A percentile compares a stretch with the other conserved stretches of the same genome.
These are phyloP conservation scores for Squalus acanthias DNA, from an alignment of 2,797 vertebrate species.

Conservation along the genomic window DNA sequence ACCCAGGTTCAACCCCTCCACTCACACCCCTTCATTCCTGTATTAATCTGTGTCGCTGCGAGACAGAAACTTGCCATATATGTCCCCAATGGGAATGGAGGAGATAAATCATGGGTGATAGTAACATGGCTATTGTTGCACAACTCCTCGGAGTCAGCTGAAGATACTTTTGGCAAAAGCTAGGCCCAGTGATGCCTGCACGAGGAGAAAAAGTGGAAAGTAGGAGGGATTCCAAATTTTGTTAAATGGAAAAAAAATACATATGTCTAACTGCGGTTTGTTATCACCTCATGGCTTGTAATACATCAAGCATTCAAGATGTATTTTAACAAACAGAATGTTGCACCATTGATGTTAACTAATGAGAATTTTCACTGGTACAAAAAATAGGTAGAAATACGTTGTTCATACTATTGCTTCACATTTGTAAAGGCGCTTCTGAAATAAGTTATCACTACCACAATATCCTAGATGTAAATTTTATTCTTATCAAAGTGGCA, in stretches of 20 bases:
- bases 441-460: neutral
- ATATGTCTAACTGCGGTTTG: neutral
- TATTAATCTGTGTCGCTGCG: neutral
- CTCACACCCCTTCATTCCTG: neutral
- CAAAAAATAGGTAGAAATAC: neutral
- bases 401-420: neutral
- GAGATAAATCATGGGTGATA: neutral
- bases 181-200: neutral
- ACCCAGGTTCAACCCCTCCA: neutral
- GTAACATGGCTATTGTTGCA: neutral
- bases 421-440: neutral
- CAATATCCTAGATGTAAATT: neutral
- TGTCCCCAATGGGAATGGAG: neutral
- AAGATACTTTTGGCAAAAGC: neutral
- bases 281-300: neutral
- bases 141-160: neutral
- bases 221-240: neutral
- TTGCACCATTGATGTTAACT: neutral
- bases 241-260: neutral
- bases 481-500: neutral
- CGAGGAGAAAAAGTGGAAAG: neutral
- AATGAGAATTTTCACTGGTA: neutral
- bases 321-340: neutral
- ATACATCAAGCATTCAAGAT: neutral
- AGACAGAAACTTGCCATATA: neutral